phyloP scores from a whole-genome alignment of 2,888 invertebrate genomes.

The Calameuta pallipes region DNA sequence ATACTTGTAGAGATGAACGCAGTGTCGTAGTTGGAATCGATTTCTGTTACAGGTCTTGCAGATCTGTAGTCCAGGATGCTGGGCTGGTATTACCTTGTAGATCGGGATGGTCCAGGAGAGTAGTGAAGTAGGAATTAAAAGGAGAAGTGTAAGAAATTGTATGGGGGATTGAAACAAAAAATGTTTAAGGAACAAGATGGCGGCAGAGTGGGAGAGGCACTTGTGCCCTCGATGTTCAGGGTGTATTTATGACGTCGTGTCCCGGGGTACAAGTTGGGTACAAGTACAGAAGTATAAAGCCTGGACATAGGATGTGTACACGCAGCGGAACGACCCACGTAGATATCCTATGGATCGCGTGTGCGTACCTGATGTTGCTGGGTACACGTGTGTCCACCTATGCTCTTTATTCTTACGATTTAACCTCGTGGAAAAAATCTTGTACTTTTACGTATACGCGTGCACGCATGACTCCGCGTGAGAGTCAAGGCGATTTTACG shows the following conservation, averaged over 20 bases:
- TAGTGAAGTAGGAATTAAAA: conserved; percentile 17
- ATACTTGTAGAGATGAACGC: background rate
- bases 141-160: conserved; percentile 12
- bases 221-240: conserved; percentile 31
- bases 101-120: conserved; percentile 10
- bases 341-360: conserved; percentile 15
- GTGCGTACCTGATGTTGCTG: background rate
- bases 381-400: background rate
- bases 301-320: conserved; percentile 9
- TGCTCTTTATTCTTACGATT: background rate
- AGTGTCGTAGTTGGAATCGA: background rate
- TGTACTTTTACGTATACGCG: conserved; percentile 18
- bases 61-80: background rate
- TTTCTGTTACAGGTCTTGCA: background rate
- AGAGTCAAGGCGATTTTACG: conserved; percentile 20
- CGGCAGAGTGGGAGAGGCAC: conserved; percentile 16
- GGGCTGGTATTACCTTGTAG: background rate
- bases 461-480: conserved; percentile 29
- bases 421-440: background rate
- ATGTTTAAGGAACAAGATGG: background rate
- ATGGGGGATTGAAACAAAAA: conserved; percentile 9
- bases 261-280: conserved; percentile 32
- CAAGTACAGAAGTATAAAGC: conserved; percentile 28
- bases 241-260: conserved; percentile 42
- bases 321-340: conserved; percentile 11